Evolutionary conservation across 2,113 vertebrate genomes (phyloP), one percentile per base, ranked within the genome.

Genomic region (Phalacrocorax pelagicus): DNA sequence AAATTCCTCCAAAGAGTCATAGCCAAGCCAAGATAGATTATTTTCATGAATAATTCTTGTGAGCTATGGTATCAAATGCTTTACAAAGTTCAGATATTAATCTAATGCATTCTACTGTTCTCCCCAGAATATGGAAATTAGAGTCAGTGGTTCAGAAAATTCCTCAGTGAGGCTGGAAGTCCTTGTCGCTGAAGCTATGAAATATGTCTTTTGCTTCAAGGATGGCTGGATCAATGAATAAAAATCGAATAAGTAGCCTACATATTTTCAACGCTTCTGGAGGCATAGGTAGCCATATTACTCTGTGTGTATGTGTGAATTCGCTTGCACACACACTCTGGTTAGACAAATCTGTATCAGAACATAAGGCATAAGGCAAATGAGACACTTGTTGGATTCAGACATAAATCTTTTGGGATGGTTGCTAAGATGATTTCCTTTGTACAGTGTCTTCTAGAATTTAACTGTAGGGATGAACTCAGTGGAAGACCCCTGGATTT

Each of bases 11-110:
- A 79, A 94, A 96, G 85, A 81, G 91, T 94, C 84, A 90, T 59
- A 95, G 47, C 40, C 85, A 87, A 96, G 81, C 75, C 57, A 82
- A 92, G 94, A 91, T 2, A 86, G 79, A 96, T 94, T 84, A 74
- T 97, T 96, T 91, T 94, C 93, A 95, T 94, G 91, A 94, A 94
- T 94, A 92, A 96, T 95, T 97, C 81, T 69, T 55, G 54, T 87
- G 89, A 94, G 86, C 42, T 74, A 44, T 7, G 34, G 51, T 96
- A 95, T 87, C 69, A 90, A 96, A 95, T 74, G 69, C 70, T 87
- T 94, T 97, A 23, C 86, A 59, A 94, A 75, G 21, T 90, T 96
- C 92, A 92, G 91, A 87, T 95, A 95, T 95, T 89, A 96, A 97
- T 95, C 90, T 94, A 95, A 94, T 93, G 52, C 66, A 86, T 93